Evolutionary conservation across 2,888 invertebrate genomes (phyloP), one percentile per base, ranked within the genome.

Genomic region (Rhagonycha lutea): DNA sequence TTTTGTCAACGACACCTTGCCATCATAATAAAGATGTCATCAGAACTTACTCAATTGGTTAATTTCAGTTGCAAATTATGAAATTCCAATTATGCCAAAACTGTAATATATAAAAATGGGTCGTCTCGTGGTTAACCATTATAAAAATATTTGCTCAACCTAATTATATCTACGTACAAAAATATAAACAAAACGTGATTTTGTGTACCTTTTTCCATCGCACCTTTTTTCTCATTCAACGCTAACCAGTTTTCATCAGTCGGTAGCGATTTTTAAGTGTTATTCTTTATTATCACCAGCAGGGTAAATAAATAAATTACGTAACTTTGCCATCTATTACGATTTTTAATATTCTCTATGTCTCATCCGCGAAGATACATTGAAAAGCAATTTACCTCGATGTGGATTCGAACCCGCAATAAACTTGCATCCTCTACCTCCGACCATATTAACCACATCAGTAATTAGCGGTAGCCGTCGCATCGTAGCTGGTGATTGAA

Each of bases 1-100:
- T 61, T 72, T 74, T 74, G 74, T 74, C 74, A 74, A 70, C 69
- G 69, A 74, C 67, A 74, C 62, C 32, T 70, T 65, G 63, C 24
- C 18, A n/a, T 24, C 26, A 24, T 47, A 47, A 47, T 65, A 65
- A 65, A 65, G 23, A 65, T 65, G 63, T 65, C 63, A 26, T 65
- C 63, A 65, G n/a, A 65, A 65, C 26, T 62, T 62, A 24, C 62
- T 62, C 24, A 47, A 47, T 47, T 47, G 47, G n/a, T n/a, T 26
- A 65, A 65, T 26, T 65, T 14, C 24, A 24, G 63, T 26, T 7
- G 63, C 18, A n/a, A 65, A 65, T 65, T 65, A 24, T 24, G 63
- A 65, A 65, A 26, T 65, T 65, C 7, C 63, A 24, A 18, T 63
- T 24, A 63, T 23, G 18, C 18, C 14, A 23, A 24, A 24, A 62